Evolutionary conservation across 2,113 vertebrate species (phyloP), one percentile per base, ranked within the genome.

Genomic region (Dissostichus mawsoni): DNA sequence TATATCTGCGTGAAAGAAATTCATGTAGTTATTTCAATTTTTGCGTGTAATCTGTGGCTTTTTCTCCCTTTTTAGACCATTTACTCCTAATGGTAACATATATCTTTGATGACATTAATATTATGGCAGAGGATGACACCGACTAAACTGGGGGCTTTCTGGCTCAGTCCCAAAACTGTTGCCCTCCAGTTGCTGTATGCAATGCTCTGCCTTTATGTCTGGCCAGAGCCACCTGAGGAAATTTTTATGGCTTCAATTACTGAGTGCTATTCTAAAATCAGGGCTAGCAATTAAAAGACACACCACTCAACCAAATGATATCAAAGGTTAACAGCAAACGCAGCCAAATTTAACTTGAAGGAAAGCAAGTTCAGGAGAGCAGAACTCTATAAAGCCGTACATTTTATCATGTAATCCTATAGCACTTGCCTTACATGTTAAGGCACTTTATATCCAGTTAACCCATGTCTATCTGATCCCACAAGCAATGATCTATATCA

Each of bases 261-360:
- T 58, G 77, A 91, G 84, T 83, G 78, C 90, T 78, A 77, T 87
- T 89, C 88, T 90, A 87, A 93, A 92, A 90, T 91, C 80, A 91
- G 90, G 78, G 82, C 65, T 56, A 59, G 80, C 84, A 91, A 92
- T 93, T 91, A 91, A 87, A 85, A 86, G 76, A 69, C 81, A 86
- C 51, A 81, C 76, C 82, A 90, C 81, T 93, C 90, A 90, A 74
- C 84, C 84, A 85, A 86, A 90, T 90, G 69, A 88, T 91, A 89
- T 87, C 82, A 84, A 89, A 91, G 91, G 93, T 93, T 90, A 90
- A 86, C 77, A 80, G 78, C 72, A 45, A 73, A 72, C 58, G 3
- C 64, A 17, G 82, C 73, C 74, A 84, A 81, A 90, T 90, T 52
- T 87, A 89, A 87, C 89, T 78, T 76, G 77, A 56, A 10, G 65